Evolutionary conservation across 2,113 vertebrate species (phyloP).

Genomic region (Cranoglanis bouderius): DNA sequence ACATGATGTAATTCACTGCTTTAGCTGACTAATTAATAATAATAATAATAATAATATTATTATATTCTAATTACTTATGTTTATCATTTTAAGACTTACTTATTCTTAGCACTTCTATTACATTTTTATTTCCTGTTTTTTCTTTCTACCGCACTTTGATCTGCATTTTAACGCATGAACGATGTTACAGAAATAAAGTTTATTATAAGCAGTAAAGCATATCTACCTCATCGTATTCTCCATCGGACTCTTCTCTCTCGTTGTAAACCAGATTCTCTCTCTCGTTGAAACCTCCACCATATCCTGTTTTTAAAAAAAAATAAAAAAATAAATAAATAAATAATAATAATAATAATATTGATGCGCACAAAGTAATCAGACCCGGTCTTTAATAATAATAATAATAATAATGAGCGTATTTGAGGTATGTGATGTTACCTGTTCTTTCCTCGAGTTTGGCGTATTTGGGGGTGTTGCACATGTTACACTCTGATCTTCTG

Average conservation of each 20-base stretch:
- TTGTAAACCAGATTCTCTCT: conserved; percentile 97
- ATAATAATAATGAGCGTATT: too few species aligned
- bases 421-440: conserved; percentile 67
- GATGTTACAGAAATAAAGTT: too few species aligned
- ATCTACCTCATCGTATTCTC: conserved; percentile 95
- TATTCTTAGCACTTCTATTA: too few species aligned
- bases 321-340: not conserved
- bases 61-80: too few species aligned
- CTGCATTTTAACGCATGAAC: too few species aligned
- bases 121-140: too few species aligned
- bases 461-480: conserved; percentile 99
- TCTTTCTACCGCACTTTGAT: too few species aligned
- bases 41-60: too few species aligned
- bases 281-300: conserved; percentile 98
- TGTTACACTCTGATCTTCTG: conserved; percentile 95
- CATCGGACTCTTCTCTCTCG: conserved; percentile 95
- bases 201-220: not conserved
- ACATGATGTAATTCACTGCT: too few species aligned
- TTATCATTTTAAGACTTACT: too few species aligned
- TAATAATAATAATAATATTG: not conserved
- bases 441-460: conserved; percentile 97
- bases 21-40: too few species aligned
- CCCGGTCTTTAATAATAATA: too few species aligned
- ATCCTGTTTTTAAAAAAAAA: conserved; percentile 77
- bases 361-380: not conserved